A percentile compares a stretch with the other conserved stretches of the same genome.
phyloP scores from a whole-genome alignment of 2,888 invertebrate genomes.

The Synanthedon tipuliformis region DNA sequence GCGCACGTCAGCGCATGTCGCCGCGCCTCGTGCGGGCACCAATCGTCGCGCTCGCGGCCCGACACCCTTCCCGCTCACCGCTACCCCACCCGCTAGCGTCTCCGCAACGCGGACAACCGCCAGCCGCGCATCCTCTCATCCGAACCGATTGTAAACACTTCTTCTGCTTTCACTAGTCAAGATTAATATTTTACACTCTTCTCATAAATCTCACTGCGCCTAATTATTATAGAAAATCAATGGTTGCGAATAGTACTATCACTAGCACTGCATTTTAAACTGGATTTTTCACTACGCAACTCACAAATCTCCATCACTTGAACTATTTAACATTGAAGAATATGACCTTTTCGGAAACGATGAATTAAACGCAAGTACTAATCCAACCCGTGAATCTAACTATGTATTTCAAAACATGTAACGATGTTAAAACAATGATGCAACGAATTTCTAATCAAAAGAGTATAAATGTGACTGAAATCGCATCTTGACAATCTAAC shows the following conservation, averaged over 20 bases:
- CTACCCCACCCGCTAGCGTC: conserved; percentile 44
- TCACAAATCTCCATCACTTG: conserved; percentile 42
- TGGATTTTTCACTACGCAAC: conserved; percentile 12
- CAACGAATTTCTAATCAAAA: too few relatives aligned
- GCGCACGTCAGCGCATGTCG: conserved; percentile 67
- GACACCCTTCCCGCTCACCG: conserved; percentile 60
- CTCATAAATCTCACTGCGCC: conserved; percentile 11
- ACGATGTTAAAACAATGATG: too few relatives aligned
- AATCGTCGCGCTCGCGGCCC: conserved; percentile 66
- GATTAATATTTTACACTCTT: conserved; percentile 1
- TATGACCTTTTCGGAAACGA: conserved; percentile 30
- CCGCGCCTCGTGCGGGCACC: conserved; percentile 68
- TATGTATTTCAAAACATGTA: too few relatives aligned
- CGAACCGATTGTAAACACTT: conserved; percentile 24
- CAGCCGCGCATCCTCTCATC: conserved; percentile 57
- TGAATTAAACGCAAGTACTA: background rate
- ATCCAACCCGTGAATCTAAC: too few relatives aligned
- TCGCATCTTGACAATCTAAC: too few relatives aligned
- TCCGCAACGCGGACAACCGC: conserved; percentile 44
- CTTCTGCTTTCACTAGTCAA: conserved; percentile 14
- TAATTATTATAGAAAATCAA: conserved; percentile 6
- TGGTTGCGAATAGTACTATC: conserved; percentile 17
- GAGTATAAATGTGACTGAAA: too few relatives aligned
- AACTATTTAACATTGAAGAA: conserved; percentile 3
- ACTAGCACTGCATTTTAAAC: conserved; percentile 13